Conservation (phyloP, 2,888 invertebrate genomes). For the Agapostemon virescens region DNA sequence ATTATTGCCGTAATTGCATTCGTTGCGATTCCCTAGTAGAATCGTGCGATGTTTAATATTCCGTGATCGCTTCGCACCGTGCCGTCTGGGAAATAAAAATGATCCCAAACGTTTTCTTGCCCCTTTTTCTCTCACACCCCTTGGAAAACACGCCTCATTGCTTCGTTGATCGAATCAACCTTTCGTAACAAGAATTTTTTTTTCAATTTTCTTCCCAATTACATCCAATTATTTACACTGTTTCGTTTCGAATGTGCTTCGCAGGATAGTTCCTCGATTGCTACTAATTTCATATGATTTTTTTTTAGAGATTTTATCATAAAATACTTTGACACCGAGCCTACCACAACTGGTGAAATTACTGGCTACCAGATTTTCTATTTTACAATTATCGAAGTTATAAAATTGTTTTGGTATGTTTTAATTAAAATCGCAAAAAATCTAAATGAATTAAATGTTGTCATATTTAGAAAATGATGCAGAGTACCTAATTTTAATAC, state of each 20-base stretch:
- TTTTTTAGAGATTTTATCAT: not conserved
- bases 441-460: too few relatives aligned
- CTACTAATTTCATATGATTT: not conserved
- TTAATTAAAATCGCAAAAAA: too few relatives aligned
- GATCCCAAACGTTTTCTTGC: not conserved
- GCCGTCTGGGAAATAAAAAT: not conserved
- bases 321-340: too few relatives aligned
- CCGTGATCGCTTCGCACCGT: slow-evolving; percentile 11
- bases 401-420: too few relatives aligned
- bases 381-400: too few relatives aligned
- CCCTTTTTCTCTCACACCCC: too few relatives aligned
- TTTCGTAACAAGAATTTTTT: not conserved
- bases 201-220: not conserved
- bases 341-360: too few relatives aligned
- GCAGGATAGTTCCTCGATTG: not conserved
- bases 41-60: slow-evolving; percentile 48
- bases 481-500: too few relatives aligned
- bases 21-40: slow-evolving; percentile 45
- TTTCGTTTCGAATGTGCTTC: not conserved
- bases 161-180: not conserved
- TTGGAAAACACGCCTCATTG: not conserved
- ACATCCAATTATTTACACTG: not conserved
- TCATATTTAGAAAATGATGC: too few relatives aligned
- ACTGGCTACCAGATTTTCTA: too few relatives aligned
- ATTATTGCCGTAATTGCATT: slow-evolving; percentile 66